A percentile compares a stretch with the other conserved stretches of the same genome.
phyloP scores from a whole-genome alignment of 1,140 invertebrate species.

The Battus philenor region DNA sequence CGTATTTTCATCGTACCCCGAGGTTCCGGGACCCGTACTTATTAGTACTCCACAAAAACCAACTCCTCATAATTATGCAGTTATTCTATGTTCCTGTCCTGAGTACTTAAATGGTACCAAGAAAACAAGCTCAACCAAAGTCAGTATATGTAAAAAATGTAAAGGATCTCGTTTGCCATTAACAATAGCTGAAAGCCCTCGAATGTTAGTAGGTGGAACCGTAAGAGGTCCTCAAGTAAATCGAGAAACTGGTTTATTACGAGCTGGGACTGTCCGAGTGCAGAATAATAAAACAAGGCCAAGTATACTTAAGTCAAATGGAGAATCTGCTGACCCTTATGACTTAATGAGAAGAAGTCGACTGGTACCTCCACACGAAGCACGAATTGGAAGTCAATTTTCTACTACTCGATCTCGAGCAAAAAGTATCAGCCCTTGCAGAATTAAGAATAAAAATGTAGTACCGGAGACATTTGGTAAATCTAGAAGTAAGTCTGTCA shows the following conservation, averaged over 20 bases:
- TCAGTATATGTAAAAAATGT: constrained; percentile 85
- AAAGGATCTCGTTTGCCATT: constrained; percentile 83
- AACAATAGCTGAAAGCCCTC: constrained; percentile 73
- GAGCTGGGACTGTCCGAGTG: constrained; percentile 79
- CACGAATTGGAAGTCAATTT: constrained; percentile 72
- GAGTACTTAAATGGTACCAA: constrained; percentile 86
- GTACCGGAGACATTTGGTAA: constrained; percentile 62
- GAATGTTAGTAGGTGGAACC: constrained; percentile 76
- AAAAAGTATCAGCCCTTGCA: constrained; percentile 78
- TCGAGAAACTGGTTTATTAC: constrained; percentile 60
- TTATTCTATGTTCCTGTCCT: constrained; percentile 85
- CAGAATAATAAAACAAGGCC: constrained; percentile 78
- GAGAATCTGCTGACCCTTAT: constrained; percentile 81
- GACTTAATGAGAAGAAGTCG: constrained; percentile 86
- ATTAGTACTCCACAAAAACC: constrained; percentile 73
- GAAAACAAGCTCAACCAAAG: constrained; percentile 81
- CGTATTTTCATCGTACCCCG: constrained; percentile 73
- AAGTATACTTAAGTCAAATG: constrained; percentile 77
- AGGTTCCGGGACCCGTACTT: constrained; percentile 76
- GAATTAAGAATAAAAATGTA: constrained; percentile 64
- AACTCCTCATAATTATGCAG: constrained; percentile 76
- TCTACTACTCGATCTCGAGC: constrained; percentile 74
- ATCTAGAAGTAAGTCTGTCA: constrained; percentile 72
- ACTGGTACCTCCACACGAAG: constrained; percentile 79
- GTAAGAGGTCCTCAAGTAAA: constrained; percentile 73